Base-by-base conservation (phyloP, 1,140 invertebrate species). In the Zeugodacus cucurbitae region DNA sequence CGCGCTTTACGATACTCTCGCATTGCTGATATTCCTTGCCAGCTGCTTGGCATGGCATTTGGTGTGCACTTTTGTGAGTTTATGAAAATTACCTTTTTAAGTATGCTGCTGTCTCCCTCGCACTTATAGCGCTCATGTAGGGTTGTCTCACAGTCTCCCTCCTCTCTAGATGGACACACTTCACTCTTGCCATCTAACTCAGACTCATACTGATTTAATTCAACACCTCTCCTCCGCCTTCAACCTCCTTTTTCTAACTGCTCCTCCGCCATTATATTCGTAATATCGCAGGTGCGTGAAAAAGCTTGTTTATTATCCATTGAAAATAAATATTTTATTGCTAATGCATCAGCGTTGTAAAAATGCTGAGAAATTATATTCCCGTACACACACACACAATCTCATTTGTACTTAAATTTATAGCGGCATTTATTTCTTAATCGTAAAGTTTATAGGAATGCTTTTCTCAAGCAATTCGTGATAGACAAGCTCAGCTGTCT, bases 281-380 rank as follows among this genome's bases (percentile, higher is more conserved):
- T 48, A 82, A 48, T 82, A 82, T 82, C 74, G 41, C 74, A 82
- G 74, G 74, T 82, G 41, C 74, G n/a, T 82, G 41, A 48, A 82
- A 82, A 82, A 54, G 74, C 41, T 82, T 48, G 37, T 48, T 82
- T 44, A 48, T 82, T 82, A 82, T 82, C 41, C 37, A 48, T 82
- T 82, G 74, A 82, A 82, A 82, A 82, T 82, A 82, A 82, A 82
- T 82, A 82, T 82, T 82, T 82, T 82, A 82, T 82, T 82, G 74
- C 74, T 82, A 82, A 82, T 82, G 74, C 74, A 82, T 82, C 74
- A 82, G 41, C 34, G 67, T 32, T 74, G 67, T 74, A 74, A 74
- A 74, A 74, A n/a, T 37, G 41, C 20, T 74, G 67, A n/a, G 34
- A 41, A 22, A 41, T 29, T 48, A 82, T 82, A 82, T 48, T 5